These are phyloP conservation scores for Netelia virgata DNA, from an alignment of 2,888 invertebrate species.

Conservation along the genomic window DNA sequence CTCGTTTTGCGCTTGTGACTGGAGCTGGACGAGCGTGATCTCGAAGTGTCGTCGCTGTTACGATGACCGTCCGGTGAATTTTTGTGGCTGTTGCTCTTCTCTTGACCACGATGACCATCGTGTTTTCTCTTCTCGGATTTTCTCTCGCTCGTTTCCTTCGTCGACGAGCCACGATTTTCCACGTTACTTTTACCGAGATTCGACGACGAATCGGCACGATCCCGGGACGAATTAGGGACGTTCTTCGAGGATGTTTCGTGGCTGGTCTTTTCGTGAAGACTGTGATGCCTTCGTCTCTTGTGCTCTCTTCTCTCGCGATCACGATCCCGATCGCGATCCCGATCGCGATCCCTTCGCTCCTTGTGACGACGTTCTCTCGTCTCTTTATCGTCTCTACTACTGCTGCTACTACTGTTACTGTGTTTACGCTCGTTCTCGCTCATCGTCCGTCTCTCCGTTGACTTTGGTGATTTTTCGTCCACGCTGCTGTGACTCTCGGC, in stretches of 20 bases:
- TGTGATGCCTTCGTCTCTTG: conserved; percentile 70
- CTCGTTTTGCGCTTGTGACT: conserved; percentile 80
- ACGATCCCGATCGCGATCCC: conserved; percentile 73
- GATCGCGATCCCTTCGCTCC: conserved; percentile 74
- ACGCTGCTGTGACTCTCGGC: conserved; percentile 69
- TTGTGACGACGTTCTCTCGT: conserved; percentile 74
- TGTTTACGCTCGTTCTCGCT: conserved; percentile 42
- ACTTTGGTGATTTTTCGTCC: conserved; percentile 75
- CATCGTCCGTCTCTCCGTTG: conserved; percentile 13
- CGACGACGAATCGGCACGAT: conserved; percentile 33
- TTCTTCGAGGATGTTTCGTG: conserved; percentile 48
- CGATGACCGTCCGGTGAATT: conserved; percentile 71
- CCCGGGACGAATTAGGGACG: background rate
- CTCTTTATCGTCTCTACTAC: conserved; percentile 71
- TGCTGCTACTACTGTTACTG: conserved; percentile 39
- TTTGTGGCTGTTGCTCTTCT: conserved; percentile 72
- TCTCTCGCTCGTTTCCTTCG: conserved; percentile 33
- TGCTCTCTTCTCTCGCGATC: conserved; percentile 76
- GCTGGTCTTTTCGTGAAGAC: conserved; percentile 54
- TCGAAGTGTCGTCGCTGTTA: conserved; percentile 70
- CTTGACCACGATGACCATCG: conserved; percentile 62
- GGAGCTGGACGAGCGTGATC: conserved; percentile 77
- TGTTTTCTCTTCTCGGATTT: conserved; percentile 63
- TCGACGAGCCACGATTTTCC: conserved; percentile 25
- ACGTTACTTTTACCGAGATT: conserved; percentile 32